Base-by-base conservation (phyloP, 2,888 invertebrate species). In the Acholoe squamosa region DNA sequence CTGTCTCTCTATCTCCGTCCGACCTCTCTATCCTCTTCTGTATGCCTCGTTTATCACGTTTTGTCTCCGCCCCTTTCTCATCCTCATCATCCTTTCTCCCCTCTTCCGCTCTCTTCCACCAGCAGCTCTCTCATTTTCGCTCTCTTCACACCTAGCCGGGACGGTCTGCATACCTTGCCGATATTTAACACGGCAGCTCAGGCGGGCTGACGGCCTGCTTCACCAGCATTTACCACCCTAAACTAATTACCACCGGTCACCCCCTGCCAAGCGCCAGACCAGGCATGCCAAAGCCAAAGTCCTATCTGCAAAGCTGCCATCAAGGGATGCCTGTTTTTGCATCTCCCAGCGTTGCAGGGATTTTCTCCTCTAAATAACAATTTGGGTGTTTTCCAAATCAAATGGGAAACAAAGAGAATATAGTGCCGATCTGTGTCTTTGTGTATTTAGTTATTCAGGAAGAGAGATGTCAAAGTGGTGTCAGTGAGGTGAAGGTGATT, bases 221-320 rank as follows among this genome's bases (percentile, higher is more conserved):
- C 71, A 71, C 28, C 14, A 28, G 71, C 28, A 71, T 71, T 71
- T 71, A 71, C 71, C 71, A 71, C 28, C 28, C 28, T 71, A 71
- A 71, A 71, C 71, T 71, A 71, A 71, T 71, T 71, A 28, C 71
- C 71, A 14, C 22, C 19, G 61, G 61, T 19, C 22, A 61, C 61
- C 19, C 22, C 61, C 71, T 28, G 25, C 71, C 71, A n/a, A 71
- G 28, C 71, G 71, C 71, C 71, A 25, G 71, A 28, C 71, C 25
- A 22, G 28, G 71, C 28, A 71, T 71, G 71, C 71, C 71, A 71
- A 28, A 5, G 71, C 71, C 28, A n/a, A 71, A 28, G 28, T 28
- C n/a, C 71, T 14, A 71, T 71, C 71, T 28, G 28, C 71, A 71
- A 71, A 25, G 25, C 71, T 71, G 71, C 71, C 71, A 71, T 28